Evolutionary conservation across 1,140 invertebrate genomes (phyloP).

Genomic region (Bombus polaris): DNA sequence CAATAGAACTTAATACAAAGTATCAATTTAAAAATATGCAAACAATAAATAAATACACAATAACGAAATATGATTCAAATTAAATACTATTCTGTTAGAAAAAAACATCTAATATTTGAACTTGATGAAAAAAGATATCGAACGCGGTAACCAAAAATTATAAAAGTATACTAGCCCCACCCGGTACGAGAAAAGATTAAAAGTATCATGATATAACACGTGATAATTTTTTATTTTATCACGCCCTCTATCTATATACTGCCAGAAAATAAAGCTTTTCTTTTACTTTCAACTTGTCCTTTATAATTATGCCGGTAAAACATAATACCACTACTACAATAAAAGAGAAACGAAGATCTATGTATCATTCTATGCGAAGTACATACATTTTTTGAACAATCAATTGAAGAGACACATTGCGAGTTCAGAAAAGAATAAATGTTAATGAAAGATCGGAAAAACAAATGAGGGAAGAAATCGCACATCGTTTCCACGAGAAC

Average conservation of each 20-base stretch:
- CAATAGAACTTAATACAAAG: neutral
- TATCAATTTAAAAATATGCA: neutral
- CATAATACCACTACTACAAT: neutral
- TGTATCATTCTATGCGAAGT: too few species aligned
- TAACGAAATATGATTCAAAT: neutral
- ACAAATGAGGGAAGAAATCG: slow-evolving; percentile 1
- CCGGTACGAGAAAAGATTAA: neutral
- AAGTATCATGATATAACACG: neutral
- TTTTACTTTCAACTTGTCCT: neutral
- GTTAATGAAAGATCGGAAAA: neutral
- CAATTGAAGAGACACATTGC: neutral
- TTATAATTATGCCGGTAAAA: neutral
- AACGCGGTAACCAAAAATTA: neutral
- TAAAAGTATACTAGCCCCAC: neutral
- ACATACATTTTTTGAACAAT: neutral
- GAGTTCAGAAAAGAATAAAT: neutral
- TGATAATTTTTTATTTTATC: neutral
- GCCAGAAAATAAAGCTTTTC: too few species aligned
- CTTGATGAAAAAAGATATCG: neutral
- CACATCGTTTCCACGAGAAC: slow-evolving; percentile 19
- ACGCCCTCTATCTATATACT: neutral
- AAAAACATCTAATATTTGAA: neutral
- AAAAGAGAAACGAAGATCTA: neutral
- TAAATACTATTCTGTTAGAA: too few species aligned
- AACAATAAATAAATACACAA: neutral